Base-by-base conservation (phyloP, 2,113 vertebrate species). In the Atherinomorus stipes region DNA sequence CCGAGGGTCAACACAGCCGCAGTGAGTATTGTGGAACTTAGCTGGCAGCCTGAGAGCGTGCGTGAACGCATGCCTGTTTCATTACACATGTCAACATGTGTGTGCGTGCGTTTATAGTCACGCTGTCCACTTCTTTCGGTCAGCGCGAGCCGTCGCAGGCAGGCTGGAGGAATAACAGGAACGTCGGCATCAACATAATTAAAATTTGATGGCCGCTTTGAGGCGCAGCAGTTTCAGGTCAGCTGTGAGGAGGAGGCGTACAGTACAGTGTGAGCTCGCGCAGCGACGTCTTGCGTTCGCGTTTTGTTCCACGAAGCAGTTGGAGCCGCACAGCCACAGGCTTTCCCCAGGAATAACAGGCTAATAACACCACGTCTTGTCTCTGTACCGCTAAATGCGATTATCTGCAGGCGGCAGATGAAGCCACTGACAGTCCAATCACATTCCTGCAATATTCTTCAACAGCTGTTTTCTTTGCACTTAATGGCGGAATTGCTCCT, bases 1-100 rank as follows among this genome's bases (percentile, higher is more conserved):
- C 70, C 75, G 65, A 38, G 65, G 65, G 81, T 78, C 74, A 73
- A 76, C 78, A 79, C 75, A 64, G 88, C 86, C 78, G 85, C 90
- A 87, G 88, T 91, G 88, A 91, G 90, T 90, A 79, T 7, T 64
- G 31, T 34, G 75, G 64, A 89, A 90, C 42, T 89, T 89, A 81
- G 71, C 74, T 50, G 68, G 62, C 76, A 81, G 71, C 38, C 22
- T 3, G 64, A 15, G 57, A 54, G 38, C 45, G 61, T 38, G 64
- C 26, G 61, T 57, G 70, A 51, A 10, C 51, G 66, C 67, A 76
- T 75, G 58, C 47, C 68, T 71, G 84, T 52, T 59, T 64, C 71
- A 77, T 74, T 62, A 79, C 79, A 69, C 53, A 34, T 64, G 64
- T 74, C 80, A 64, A 11, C 19, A 11, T 57, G 64, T 49, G 40